Conservation (phyloP, 2,797 vertebrate species). For the Alosa sapidissima region DNA sequence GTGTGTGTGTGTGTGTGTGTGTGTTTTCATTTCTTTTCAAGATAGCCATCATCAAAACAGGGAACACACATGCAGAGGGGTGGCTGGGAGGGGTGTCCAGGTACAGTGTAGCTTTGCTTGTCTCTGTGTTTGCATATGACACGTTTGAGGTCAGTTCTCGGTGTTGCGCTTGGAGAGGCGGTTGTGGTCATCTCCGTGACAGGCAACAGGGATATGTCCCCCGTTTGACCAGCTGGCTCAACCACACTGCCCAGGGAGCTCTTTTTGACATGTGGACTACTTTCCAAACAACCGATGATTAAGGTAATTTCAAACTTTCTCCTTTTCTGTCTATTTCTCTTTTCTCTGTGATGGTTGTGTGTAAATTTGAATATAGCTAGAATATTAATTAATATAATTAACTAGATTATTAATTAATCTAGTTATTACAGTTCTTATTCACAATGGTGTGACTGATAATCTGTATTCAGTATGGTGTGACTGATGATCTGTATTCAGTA, state of each 20-base stretch:
- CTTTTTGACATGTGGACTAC: background rate
- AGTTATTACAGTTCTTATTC: too few relatives aligned
- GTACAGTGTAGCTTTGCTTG: background rate
- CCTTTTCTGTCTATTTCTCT: background rate
- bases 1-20: background rate
- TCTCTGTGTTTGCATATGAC: background rate
- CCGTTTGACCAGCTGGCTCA: background rate
- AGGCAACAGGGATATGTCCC: background rate
- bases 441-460: too few relatives aligned
- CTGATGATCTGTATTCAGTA: too few relatives aligned
- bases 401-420: too few relatives aligned
- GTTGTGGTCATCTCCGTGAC: background rate
- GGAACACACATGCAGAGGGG: background rate
- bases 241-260: background rate
- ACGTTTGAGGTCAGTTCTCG: background rate
- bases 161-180: background rate
- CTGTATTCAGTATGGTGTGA: too few relatives aligned
- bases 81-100: background rate
- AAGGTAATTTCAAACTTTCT: background rate
- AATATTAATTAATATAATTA: too few relatives aligned
- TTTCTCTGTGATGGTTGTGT: too few relatives aligned
- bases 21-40: background rate
- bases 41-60: constrained; percentile 15
- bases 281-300: background rate
- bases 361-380: too few relatives aligned